Percentiles rank a stretch among this genome's conserved stretches.
Conservation (phyloP, 2,888 invertebrate genomes). For the Xylota sylvarum region DNA sequence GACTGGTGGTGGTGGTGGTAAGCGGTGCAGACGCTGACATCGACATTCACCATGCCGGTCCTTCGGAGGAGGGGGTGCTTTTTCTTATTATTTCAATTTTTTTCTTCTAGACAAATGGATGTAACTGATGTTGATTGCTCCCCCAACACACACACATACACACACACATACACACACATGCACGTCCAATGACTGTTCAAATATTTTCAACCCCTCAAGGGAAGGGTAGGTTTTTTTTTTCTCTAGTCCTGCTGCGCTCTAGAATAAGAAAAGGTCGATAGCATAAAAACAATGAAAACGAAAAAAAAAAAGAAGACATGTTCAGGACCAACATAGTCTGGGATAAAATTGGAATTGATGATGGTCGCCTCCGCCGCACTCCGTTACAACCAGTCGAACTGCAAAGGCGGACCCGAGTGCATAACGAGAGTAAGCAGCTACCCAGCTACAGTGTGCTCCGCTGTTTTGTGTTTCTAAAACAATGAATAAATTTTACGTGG, state of each 20-base stretch:
- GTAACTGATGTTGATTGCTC: conserved; percentile 67
- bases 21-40: neutral
- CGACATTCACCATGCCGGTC: conserved; percentile 4
- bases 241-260: neutral
- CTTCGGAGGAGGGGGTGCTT: conserved; percentile 10
- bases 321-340: conserved; percentile 54
- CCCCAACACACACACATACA: neutral
- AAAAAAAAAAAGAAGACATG: conserved; percentile 5
- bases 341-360: conserved; percentile 75
- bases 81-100: conserved; percentile 32
- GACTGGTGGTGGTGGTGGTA: conserved; percentile 13
- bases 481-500: conserved; percentile 72
- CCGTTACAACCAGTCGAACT: conserved; percentile 58
- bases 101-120: conserved; percentile 65
- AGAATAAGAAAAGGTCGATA: conserved; percentile 56
- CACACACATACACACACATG: neutral
- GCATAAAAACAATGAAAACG: conserved; percentile 28
- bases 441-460: neutral
- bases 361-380: conserved; percentile 56
- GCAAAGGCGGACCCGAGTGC: conserved; percentile 57
- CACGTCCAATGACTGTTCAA: conserved; percentile 14
- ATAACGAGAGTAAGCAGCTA: conserved; percentile 17
- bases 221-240: conserved; percentile 20
- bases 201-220: conserved; percentile 62
- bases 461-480: conserved; percentile 60